These are phyloP conservation scores for Helicolenus hilgendorfi DNA, from an alignment of 2,797 vertebrate species.

Conservation along the genomic window DNA sequence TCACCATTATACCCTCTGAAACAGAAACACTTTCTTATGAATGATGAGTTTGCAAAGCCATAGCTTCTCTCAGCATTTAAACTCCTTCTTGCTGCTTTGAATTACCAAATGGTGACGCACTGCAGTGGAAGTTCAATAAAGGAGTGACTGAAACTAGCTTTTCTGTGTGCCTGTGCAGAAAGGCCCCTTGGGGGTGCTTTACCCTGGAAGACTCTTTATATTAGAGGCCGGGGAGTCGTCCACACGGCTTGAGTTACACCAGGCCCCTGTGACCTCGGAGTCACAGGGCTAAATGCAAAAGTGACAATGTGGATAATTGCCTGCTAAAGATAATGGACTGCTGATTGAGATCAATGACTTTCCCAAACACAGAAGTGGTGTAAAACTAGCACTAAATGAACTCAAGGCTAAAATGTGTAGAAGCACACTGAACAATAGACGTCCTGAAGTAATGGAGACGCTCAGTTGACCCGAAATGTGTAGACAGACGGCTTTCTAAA, in stretches of 20 bases:
- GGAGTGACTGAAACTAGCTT: conserved; percentile 91
- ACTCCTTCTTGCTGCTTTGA: conserved; percentile 89
- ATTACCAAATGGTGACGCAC: conserved; percentile 89
- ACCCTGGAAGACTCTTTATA: conserved; percentile 94
- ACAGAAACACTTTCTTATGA: not conserved
- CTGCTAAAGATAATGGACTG: conserved; percentile 95
- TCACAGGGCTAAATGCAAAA: conserved; percentile 96
- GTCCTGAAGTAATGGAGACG: conserved; percentile 40
- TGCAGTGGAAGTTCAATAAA: conserved; percentile 92
- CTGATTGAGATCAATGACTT: conserved; percentile 96
- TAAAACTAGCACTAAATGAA: conserved; percentile 58
- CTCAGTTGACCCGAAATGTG: conserved; percentile 53
- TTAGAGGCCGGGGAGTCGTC: conserved; percentile 93
- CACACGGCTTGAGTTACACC: conserved; percentile 94
- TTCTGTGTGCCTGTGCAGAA: conserved; percentile 91
- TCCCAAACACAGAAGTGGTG: conserved; percentile 82
- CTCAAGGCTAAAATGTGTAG: conserved; percentile 44
- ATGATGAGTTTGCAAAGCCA: not conserved
- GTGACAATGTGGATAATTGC: conserved; percentile 98
- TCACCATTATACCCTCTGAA: not conserved
- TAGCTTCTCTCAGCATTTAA: conserved; percentile 77
- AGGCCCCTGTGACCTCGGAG: conserved; percentile 92
- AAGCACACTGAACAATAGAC: conserved; percentile 45
- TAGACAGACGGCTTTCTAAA: conserved; percentile 70
- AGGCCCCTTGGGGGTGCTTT: conserved; percentile 94